Percentiles rank a stretch among this genome's conserved stretches.
Evolutionary conservation across 2,797 vertebrate genomes (phyloP).

Genomic region (Chelon auratus): DNA sequence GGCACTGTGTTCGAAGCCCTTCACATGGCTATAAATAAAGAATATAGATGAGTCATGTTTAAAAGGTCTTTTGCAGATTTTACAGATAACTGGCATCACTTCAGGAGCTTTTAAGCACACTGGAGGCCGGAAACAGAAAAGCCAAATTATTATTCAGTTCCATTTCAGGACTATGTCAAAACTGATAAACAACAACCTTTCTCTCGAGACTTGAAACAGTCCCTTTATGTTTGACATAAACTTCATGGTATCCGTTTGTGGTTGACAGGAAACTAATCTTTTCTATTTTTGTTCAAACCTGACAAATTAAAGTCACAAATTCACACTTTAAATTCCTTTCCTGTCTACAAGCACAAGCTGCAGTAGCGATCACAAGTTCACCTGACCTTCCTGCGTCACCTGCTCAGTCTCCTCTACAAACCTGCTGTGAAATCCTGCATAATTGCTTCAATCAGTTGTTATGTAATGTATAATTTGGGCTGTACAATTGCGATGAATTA

Average conservation of each 20-base stretch:
- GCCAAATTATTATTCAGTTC: slow-evolving; percentile 41
- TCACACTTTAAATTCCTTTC: slow-evolving; percentile 22
- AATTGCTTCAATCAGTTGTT: slow-evolving; percentile 73
- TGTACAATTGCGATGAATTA: slow-evolving; percentile 81
- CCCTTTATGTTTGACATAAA: slow-evolving; percentile 31
- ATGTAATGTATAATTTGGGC: slow-evolving; percentile 78
- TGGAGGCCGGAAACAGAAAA: slow-evolving; percentile 2
- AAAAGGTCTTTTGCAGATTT: slow-evolving; percentile 19
- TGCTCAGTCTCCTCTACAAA: slow-evolving; percentile 47
- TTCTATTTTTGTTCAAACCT: slow-evolving; percentile 48
- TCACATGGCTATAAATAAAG: slow-evolving; percentile 36
- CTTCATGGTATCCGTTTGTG: slow-evolving; percentile 19
- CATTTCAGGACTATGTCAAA: slow-evolving; percentile 28
- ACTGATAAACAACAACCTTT: background rate
- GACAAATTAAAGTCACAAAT: slow-evolving; percentile 32
- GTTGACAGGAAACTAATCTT: slow-evolving; percentile 42
- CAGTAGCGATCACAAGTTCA: slow-evolving; percentile 30
- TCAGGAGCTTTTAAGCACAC: slow-evolving; percentile 13
- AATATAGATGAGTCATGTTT: slow-evolving; percentile 28
- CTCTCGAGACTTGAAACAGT: slow-evolving; percentile 17
- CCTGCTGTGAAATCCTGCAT: slow-evolving; percentile 72
- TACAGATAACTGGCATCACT: slow-evolving; percentile 28
- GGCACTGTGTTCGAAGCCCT: slow-evolving; percentile 10
- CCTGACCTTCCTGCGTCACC: slow-evolving; percentile 37
- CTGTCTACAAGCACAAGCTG: slow-evolving; percentile 46